Base-by-base conservation (phyloP, 2,797 vertebrate species). In the Syncerus caffer region DNA sequence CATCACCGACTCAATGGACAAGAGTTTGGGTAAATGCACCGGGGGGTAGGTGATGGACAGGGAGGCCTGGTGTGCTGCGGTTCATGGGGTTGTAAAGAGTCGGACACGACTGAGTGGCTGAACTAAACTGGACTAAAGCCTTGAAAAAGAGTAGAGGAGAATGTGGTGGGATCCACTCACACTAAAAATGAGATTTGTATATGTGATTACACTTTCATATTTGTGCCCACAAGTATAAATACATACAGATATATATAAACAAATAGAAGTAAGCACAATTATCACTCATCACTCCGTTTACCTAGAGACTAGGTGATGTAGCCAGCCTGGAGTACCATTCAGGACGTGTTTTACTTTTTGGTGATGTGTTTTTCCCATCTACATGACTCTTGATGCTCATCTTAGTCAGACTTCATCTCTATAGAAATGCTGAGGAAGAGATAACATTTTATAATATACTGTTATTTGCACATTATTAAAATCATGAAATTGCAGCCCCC, bases 121-220 rank as follows among this genome's bases (percentile, higher is more conserved):
- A 31, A 60, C 13, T 29, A 27, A 29, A 60, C 58, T 31, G 29
- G 29, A 62, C 29, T 7, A 62, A 83, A 38, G 10, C n/a, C 51
- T 67, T 42, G 27, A 50, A 78, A 76, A 21, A 67, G 53, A 92
- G 55, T 16, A 31, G 31, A 93, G 84, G 62, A 78, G 31, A 93
- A 51, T 2, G 16, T 7, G 60, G 51, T 51, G 11, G 53, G 55
- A 7, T 58, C 47, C 15, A 25, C 47, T 62, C 31, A 67, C 12
- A 23, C 11, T 67, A 85, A 94, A 95, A 88, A 47, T 78, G 82
- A 89, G 82, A 23, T 62, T 45, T 58, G 34, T n/a, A 23, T 25
- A 7, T 74, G 31, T 50, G 51, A 47, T 76, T 87, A 25, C 7
- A 62, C 31, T 45, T 57, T 90, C 55, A 34, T 21, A 76, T 64